Evolutionary conservation across 2,888 invertebrate species (phyloP).

Genomic region (Sarcophaga carnaria): DNA sequence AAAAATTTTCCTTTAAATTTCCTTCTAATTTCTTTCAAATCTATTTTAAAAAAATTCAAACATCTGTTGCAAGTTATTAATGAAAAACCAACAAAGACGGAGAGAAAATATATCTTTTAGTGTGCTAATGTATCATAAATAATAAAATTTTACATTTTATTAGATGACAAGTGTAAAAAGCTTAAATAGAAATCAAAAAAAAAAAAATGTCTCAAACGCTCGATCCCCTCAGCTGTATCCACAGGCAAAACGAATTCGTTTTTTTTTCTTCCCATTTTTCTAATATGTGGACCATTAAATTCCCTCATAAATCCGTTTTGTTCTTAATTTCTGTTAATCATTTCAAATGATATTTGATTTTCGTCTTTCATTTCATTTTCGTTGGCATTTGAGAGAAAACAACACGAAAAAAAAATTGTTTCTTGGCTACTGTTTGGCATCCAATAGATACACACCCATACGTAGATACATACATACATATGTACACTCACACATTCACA

Average conservation of each 20-base stretch:
- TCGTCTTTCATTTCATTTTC: constrained; percentile 30
- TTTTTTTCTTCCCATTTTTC: neutral
- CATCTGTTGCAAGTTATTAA: constrained; percentile 44
- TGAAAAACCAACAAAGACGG: neutral
- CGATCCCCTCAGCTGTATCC: no score
- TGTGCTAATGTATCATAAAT: constrained; percentile 45
- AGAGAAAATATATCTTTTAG: neutral
- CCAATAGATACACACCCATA: constrained; percentile 42
- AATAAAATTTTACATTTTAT: constrained; percentile 46
- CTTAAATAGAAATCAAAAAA: constrained; percentile 33
- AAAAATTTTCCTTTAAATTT: neutral
- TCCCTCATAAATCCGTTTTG: constrained; percentile 58
- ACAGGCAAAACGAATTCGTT: neutral
- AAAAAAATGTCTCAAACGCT: neutral
- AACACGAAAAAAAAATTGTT: constrained; percentile 15
- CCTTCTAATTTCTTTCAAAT: neutral
- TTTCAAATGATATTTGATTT: constrained; percentile 36
- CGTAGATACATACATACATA: constrained; percentile 39
- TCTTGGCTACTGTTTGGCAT: constrained; percentile 62
- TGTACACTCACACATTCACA: constrained; percentile 1
- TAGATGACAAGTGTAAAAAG: constrained; percentile 61
- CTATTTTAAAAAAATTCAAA: constrained; percentile 13
- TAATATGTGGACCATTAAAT: constrained; percentile 24
- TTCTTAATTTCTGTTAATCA: constrained; percentile 61
- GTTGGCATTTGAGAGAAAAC: constrained; percentile 17